Base-by-base conservation (phyloP, 2,797 vertebrate genomes). In the Enteromius treurensis region DNA sequence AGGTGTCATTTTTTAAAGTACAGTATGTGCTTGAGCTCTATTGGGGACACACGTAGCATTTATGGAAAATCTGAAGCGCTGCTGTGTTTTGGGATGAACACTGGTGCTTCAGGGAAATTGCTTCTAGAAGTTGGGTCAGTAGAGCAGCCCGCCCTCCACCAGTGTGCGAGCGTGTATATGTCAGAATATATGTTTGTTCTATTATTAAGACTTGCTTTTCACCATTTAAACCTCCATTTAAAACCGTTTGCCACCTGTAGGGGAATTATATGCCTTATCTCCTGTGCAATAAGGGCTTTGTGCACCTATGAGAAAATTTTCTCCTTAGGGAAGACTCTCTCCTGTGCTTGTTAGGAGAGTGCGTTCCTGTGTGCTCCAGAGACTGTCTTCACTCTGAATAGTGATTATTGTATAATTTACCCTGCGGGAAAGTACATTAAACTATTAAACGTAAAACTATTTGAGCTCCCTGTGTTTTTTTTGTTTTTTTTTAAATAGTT, bases 91-190 rank as follows among this genome's bases (percentile, higher is more conserved):
- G 49, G 64, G 47, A 79, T 49, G 34, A 79, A 65, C 51, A 23
- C 42, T 75, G 51, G 67, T 74, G 26, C 21, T 68, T 82, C 42
- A 62, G 67, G 73, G 19, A 84, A 81, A 82, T 58, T 77, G 37
- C 58, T 69, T 80, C 11, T n/a, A 42, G 49, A 79, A 80, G 84
- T 70, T 85, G 80, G 82, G 73, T 86, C 82, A 86, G 71, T 80
- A 65, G 75, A 77, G 77, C 55, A 78, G 21, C 29, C 2, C 10
- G 34, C 51, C 34, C 8, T 45, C 37, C 32, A 58, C 37, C 13
- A 37, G 6, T 34, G 26, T 29, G 62, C 34, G 42, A 55, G 40
- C n/a, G 15, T 64, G 67, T 73, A 26, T 65, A 26, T 73, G 65
- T 53, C 62, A 42, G 23, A 55, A 67, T 5, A 69, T 42, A 9